Conservation (phyloP, 23 tunicate species). For the Ascidia mentula region DNA sequence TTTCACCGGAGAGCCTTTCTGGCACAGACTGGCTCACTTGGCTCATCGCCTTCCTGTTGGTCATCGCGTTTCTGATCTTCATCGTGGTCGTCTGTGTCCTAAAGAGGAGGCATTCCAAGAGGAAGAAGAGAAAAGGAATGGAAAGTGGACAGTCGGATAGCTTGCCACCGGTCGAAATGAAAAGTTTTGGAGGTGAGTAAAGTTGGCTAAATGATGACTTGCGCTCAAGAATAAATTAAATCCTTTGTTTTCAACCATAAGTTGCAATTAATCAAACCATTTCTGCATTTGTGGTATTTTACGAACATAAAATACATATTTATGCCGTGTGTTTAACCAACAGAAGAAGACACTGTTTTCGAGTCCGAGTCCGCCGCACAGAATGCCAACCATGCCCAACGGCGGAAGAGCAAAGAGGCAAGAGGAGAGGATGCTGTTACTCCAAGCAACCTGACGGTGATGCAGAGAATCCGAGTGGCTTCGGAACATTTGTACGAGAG, state of each 20-base stretch:
- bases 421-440: neutral
- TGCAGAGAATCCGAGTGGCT: slow-evolving; percentile 34
- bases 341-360: neutral
- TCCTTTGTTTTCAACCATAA: too few relatives aligned
- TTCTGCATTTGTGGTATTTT: too few relatives aligned
- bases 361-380: neutral
- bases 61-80: neutral
- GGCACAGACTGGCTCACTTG: neutral
- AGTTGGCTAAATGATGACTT: too few relatives aligned
- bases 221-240: too few relatives aligned
- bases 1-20: neutral
- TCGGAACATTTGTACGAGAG: slow-evolving; percentile 68
- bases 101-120: neutral
- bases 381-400: neutral
- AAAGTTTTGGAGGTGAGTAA: neutral
- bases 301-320: too few relatives aligned
- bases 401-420: neutral
- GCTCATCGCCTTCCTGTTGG: neutral
- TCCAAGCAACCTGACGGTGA: slow-evolving; percentile 18
- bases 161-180: slow-evolving; percentile 2
- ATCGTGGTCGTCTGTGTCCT: neutral
- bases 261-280: too few relatives aligned
- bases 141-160: neutral
- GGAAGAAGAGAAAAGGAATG: neutral
- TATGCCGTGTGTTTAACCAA: neutral